phyloP scores from a whole-genome alignment of 1,140 invertebrate genomes.

The Berghia stephanieae region DNA sequence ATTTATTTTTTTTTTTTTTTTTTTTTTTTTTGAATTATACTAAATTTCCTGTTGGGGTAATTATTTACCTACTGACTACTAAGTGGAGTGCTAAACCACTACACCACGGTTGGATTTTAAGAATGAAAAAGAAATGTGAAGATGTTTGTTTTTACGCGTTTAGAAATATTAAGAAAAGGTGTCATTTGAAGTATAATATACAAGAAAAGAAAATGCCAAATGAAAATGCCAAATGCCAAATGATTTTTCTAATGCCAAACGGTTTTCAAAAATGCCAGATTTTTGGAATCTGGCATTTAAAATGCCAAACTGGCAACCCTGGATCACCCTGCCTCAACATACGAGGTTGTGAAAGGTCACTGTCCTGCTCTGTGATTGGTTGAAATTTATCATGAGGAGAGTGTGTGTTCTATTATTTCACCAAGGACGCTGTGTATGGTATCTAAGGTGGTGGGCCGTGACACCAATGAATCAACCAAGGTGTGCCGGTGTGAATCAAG shows the following conservation, averaged over 20 bases:
- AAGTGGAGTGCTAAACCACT: too few species aligned
- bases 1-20: too few species aligned
- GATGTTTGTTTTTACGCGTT: too few species aligned
- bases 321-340: slow-evolving; percentile 16
- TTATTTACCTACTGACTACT: too few species aligned
- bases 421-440: slow-evolving; percentile 16
- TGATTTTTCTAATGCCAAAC: not conserved
- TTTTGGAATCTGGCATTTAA: not conserved
- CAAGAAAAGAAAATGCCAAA: not conserved
- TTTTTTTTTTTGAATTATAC: too few species aligned
- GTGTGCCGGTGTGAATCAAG: too few species aligned
- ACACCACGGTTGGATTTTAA: too few species aligned
- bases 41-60: too few species aligned
- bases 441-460: not conserved
- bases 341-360: slow-evolving; percentile 5
- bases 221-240: not conserved
- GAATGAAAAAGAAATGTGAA: too few species aligned
- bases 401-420: slow-evolving; percentile 18
- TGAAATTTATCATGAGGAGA: slow-evolving; percentile 10
- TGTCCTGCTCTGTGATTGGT: slow-evolving; percentile 19
- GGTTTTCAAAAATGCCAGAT: not conserved
- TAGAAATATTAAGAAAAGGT: too few species aligned
- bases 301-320: not conserved
- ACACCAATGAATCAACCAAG: not conserved
- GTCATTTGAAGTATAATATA: not conserved